Conservation (phyloP, 2,113 vertebrate genomes). For the Caranx melampygus region DNA sequence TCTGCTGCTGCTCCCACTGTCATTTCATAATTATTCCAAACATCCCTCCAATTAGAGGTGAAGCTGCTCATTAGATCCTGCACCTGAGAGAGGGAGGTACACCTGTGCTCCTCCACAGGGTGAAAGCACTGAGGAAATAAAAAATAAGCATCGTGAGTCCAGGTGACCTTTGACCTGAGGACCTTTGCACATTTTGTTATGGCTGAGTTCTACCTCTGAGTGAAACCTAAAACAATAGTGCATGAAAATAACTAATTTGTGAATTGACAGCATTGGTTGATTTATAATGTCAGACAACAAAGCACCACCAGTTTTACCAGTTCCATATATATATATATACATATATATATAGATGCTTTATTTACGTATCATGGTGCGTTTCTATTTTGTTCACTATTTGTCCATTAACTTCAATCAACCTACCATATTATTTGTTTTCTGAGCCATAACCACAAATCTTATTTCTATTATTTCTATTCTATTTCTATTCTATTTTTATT, state of each 20-base stretch:
- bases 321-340: neutral
- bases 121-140: neutral
- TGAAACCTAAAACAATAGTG: constrained; percentile 17
- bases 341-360: too few species aligned
- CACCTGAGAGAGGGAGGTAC: constrained; percentile 5
- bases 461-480: too few species aligned
- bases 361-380: too few species aligned
- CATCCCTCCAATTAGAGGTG: constrained; percentile 46
- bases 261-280: constrained; percentile 12
- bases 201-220: neutral
- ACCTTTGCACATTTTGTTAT: constrained; percentile 6
- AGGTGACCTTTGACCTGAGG: constrained; percentile 14
- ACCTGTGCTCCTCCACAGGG: constrained; percentile 35
- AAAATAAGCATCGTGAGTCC: neutral
- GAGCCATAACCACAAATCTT: too few species aligned
- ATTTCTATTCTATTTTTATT: too few species aligned
- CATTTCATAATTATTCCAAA: constrained; percentile 68
- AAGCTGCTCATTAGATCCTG: constrained; percentile 42
- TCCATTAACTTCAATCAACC: too few species aligned
- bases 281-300: neutral
- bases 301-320: neutral
- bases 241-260: constrained; percentile 4
- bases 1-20: constrained; percentile 60
- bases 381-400: too few species aligned
- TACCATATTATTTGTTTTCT: too few species aligned